These are phyloP conservation scores for Piscicola geometra DNA, from an alignment of 2,888 invertebrate species.

Conservation along the genomic window DNA sequence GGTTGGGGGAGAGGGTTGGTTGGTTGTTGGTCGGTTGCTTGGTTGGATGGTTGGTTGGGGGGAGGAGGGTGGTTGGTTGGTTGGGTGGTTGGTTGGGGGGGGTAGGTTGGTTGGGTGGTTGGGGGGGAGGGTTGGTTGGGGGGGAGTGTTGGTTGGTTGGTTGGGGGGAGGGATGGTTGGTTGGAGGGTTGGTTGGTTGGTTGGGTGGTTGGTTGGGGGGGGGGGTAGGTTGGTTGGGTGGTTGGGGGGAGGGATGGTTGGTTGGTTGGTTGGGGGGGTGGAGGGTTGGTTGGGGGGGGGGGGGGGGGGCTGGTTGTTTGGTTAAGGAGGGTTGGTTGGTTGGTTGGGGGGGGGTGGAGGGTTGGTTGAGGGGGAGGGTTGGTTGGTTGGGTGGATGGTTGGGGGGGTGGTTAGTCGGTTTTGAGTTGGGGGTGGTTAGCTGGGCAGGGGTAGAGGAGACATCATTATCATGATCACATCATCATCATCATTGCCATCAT, in stretches of 20 bases:
- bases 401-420: too few species aligned
- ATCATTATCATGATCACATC: conserved; percentile 5
- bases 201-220: background rate
- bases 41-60: background rate
- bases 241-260: background rate
- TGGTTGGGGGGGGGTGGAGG: background rate
- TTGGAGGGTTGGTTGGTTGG: too few species aligned
- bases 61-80: too few species aligned
- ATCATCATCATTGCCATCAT: background rate
- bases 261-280: background rate
- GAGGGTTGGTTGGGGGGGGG: background rate
- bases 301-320: too few species aligned
- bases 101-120: background rate
- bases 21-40: background rate
- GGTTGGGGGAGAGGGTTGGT: background rate
- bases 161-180: background rate
- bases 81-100: background rate
- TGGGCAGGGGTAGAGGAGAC: background rate
- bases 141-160: background rate
- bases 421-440: too few species aligned
- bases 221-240: background rate
- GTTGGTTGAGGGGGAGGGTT: background rate
- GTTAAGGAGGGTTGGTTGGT: too few species aligned
- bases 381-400: background rate
- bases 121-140: background rate